Evolutionary conservation across 2,888 invertebrate genomes (phyloP).

Genomic region (Leptarthrus brevirostris): DNA sequence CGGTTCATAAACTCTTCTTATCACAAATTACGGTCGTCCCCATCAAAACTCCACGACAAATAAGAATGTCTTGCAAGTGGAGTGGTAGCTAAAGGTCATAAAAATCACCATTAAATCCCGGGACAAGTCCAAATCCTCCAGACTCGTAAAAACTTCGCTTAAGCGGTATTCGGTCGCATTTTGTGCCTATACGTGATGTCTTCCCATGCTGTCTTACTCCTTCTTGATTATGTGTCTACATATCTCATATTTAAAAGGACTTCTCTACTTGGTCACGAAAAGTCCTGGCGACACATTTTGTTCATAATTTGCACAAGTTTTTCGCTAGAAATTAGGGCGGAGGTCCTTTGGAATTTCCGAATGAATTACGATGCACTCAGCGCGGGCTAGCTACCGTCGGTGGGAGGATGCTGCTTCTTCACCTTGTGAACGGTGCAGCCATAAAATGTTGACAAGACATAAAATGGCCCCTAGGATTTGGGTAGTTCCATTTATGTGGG

Average conservation of each 20-base stretch:
- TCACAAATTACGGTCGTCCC: conserved; percentile 34
- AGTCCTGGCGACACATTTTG: conserved; percentile 13
- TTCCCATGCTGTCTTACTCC: background rate
- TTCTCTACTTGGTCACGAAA: background rate
- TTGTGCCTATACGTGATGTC: conserved; percentile 41
- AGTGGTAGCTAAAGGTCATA: conserved; percentile 11
- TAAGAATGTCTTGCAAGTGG: conserved; percentile 1
- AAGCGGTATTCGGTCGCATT: conserved; percentile 33
- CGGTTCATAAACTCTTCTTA: conserved; percentile 10
- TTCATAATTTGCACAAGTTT: conserved; percentile 18
- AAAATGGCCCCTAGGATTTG: conserved; percentile 30
- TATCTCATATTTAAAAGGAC: conserved; percentile 35
- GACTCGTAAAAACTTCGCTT: conserved; percentile 47
- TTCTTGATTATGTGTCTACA: conserved; percentile 36
- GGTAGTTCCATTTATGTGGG: background rate
- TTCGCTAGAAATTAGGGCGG: conserved; percentile 19
- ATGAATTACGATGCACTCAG: conserved; percentile 28
- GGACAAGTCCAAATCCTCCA: conserved; percentile 42
- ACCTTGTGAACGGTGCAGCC: conserved; percentile 20
- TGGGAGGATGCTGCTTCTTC: background rate
- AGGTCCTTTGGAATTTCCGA: background rate
- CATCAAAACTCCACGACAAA: conserved; percentile 14
- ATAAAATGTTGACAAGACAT: conserved; percentile 35
- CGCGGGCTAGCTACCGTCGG: too few species aligned
- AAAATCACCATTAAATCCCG: conserved; percentile 42